Percentiles rank a stretch among this genome's conserved stretches.
Evolutionary conservation across 64 coral and sea anemone genomes (phyloP).

Genomic region (Porites australiensis): DNA sequence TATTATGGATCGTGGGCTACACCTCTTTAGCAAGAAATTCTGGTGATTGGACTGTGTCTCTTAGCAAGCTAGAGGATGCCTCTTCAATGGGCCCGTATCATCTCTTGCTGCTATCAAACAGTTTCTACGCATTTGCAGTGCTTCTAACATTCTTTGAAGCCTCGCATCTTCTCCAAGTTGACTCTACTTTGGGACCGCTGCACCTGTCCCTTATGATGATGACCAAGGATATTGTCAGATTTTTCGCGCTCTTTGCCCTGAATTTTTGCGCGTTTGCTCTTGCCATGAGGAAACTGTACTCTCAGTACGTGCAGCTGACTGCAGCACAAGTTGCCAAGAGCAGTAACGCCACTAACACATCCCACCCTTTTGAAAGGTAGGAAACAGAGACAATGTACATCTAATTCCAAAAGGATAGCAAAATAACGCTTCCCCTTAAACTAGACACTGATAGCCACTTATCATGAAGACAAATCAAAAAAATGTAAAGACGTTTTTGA

Average conservation of each 20-base stretch:
- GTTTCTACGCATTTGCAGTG: slow-evolving; percentile 72
- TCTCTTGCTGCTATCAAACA: slow-evolving; percentile 70
- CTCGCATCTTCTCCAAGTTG: slow-evolving; percentile 56
- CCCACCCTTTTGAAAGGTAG: slow-evolving; percentile 37
- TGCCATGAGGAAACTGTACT: slow-evolving; percentile 79
- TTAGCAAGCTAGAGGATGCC: background rate
- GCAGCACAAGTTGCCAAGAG: background rate
- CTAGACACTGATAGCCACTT: background rate
- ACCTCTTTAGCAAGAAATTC: background rate
- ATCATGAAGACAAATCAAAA: no score
- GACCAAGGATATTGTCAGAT: slow-evolving; percentile 72
- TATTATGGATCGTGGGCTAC: slow-evolving; percentile 73
- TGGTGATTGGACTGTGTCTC: background rate
- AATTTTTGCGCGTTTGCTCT: slow-evolving; percentile 56
- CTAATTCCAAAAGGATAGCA: background rate
- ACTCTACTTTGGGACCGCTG: slow-evolving; percentile 62
- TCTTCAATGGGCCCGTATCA: slow-evolving; percentile 27
- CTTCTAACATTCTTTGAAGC: slow-evolving; percentile 68
- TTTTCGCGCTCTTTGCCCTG: slow-evolving; percentile 59
- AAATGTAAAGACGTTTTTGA: no score
- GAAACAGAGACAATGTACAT: background rate
- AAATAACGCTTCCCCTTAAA: background rate
- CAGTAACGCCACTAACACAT: background rate
- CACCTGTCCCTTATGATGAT: slow-evolving; percentile 82
- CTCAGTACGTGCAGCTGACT: slow-evolving; percentile 43